Evolutionary conservation across 1,140 invertebrate genomes (phyloP).

Genomic region (Leptoteleia sp.): DNA sequence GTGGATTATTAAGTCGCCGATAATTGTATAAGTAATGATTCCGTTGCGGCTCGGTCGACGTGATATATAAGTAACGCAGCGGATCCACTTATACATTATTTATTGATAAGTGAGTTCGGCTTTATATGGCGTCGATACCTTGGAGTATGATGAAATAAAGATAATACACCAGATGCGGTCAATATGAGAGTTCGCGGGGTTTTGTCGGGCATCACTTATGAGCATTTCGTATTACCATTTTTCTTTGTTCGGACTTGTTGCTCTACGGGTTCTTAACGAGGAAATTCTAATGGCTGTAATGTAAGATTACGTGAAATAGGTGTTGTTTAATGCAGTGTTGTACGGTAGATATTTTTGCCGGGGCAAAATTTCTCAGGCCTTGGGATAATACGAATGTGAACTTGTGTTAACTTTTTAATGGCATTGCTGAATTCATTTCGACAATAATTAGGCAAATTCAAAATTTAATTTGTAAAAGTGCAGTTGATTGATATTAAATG

Average conservation of each 20-base stretch:
- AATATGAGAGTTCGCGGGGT: conserved; percentile 24
- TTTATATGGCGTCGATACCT: conserved; percentile 45
- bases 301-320: conserved; percentile 12
- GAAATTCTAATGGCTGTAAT: conserved; percentile 5
- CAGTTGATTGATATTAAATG: too few relatives aligned
- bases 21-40: conserved; percentile 46
- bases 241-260: conserved; percentile 17
- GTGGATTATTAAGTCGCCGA: conserved; percentile 39
- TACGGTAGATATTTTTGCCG: too few relatives aligned
- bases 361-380: too few relatives aligned
- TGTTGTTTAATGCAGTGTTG: conserved; percentile 5
- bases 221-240: conserved; percentile 6
- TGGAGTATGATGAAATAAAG: conserved; percentile 54
- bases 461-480: too few relatives aligned
- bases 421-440: too few relatives aligned
- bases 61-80: conserved; percentile 28
- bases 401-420: too few relatives aligned
- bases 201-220: conserved; percentile 3
- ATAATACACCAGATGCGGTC: conserved; percentile 52
- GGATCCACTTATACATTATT: conserved; percentile 51
- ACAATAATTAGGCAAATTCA: too few relatives aligned
- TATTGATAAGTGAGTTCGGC: conserved; percentile 50
- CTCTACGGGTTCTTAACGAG: conserved; percentile 17
- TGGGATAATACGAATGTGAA: too few relatives aligned
- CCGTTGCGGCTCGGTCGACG: conserved; percentile 5